Percentiles rank a stretch among this genome's conserved stretches.
Conservation (phyloP, 1,140 invertebrate species). For the Hyles vespertilio region DNA sequence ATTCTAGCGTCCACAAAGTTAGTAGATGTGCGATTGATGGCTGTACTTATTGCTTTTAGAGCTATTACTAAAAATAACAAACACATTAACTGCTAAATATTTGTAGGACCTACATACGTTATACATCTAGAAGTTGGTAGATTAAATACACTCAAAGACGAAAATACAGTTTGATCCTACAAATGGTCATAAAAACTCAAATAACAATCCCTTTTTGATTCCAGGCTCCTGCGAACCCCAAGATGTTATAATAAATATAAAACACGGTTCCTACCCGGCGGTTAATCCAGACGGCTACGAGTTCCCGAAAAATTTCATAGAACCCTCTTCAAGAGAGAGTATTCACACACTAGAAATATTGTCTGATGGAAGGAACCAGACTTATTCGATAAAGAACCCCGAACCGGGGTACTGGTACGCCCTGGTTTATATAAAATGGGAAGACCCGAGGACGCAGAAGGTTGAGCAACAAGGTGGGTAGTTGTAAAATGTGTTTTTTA, state of each 20-base stretch:
- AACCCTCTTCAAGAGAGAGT: slow-evolving; percentile 53
- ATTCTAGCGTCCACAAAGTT: no score
- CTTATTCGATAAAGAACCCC: slow-evolving; percentile 70
- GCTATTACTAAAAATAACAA: no score
- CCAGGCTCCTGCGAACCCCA: slow-evolving; percentile 77
- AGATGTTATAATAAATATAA: slow-evolving; percentile 80
- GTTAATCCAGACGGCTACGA: slow-evolving; percentile 85
- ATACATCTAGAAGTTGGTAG: no score
- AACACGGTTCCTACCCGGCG: slow-evolving; percentile 86
- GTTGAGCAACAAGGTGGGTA: slow-evolving; percentile 83
- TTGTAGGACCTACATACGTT: no score
- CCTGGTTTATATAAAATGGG: slow-evolving; percentile 84
- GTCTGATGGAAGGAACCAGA: slow-evolving; percentile 50
- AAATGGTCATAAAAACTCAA: background rate
- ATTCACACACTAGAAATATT: slow-evolving; percentile 51
- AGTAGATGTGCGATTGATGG: no score
- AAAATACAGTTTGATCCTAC: no score
- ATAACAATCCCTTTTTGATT: slow-evolving; percentile 18
- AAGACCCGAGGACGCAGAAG: slow-evolving; percentile 81
- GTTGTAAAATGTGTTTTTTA: background rate
- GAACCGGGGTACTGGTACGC: slow-evolving; percentile 87
- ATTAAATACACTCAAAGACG: no score
- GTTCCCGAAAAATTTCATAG: slow-evolving; percentile 80
- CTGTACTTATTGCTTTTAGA: no score
- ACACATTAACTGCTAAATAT: no score